Evolutionary conservation across 2,797 vertebrate genomes (phyloP).

Genomic region (Serranus cabrilla): DNA sequence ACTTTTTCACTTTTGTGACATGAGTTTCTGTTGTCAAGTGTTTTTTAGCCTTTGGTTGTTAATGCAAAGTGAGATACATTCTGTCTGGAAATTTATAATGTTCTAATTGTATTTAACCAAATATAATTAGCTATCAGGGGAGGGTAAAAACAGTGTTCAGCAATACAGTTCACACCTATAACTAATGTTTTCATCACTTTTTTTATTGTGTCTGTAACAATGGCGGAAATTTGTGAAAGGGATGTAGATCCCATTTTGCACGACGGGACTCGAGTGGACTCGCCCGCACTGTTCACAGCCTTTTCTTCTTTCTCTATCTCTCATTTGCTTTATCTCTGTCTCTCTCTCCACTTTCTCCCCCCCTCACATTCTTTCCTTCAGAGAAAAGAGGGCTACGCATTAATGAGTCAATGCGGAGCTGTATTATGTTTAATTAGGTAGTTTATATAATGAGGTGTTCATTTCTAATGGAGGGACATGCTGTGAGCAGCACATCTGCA

Average conservation of each 20-base stretch:
- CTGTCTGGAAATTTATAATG: not conserved
- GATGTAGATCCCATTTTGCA: conserved; percentile 45
- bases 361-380: conserved; percentile 72
- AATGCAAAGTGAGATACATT: not conserved
- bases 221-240: conserved; percentile 55
- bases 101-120: not conserved
- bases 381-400: conserved; percentile 92
- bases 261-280: conserved; percentile 47
- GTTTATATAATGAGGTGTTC: conserved; percentile 99
- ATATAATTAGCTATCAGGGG: conserved; percentile 19
- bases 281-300: conserved; percentile 82
- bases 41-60: conserved; percentile 12
- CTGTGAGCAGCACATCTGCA: conserved; percentile 99
- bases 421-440: conserved; percentile 99
- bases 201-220: conserved; percentile 56
- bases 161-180: conserved; percentile 46
- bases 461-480: conserved; percentile 99
- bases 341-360: conserved; percentile 10
- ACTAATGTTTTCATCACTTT: conserved; percentile 54
- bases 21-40: not conserved
- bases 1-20: conserved; percentile 17
- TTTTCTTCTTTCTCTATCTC: conserved; percentile 81
- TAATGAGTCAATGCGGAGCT: conserved; percentile 96
- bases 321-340: conserved; percentile 61
- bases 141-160: conserved; percentile 41